Base-by-base conservation (phyloP, 2,113 vertebrate genomes). In the human region DNA sequence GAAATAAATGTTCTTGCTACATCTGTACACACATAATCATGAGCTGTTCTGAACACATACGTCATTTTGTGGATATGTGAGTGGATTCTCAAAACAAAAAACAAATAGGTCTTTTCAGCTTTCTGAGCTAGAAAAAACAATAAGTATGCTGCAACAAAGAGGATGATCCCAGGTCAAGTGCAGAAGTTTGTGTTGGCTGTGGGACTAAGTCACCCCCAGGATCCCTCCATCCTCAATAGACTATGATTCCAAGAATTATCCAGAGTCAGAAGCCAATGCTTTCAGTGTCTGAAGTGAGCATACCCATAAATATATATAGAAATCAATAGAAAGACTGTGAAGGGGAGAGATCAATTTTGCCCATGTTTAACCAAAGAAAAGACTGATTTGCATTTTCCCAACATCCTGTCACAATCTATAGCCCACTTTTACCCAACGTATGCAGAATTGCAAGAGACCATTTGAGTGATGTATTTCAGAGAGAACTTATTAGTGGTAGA, bases 1-100 rank as follows among this genome's bases (percentile, higher is more conserved):
- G 70, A 94, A 96, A 97, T 94, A 92, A 97, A 92, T 96, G 97
- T 97, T 96, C 98, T 96, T 75, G 96, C 93, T 97, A 96, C 96
- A 96, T 98, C 93, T 94, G 97, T 95, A 93, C 75, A 89, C 80
- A 50, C 96, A 97, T 96, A 98, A 97, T 96, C 96, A 97, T 96
- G 96, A 93, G 97, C 97, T 98, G 95, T 98, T 98, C 93, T 97
- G 89, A 97, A 96, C 93, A 93, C 96, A 98, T 84, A 97, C 97
- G 96, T 98, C 97, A 98, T 97, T 93, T 97, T 97, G 86, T 97
- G 93, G 96, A 93, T 93, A 96, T 83, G 72, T 81, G 82, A 96
- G 92, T 73, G 90, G 76, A 91, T 80, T 94, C 94, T 97, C 84
- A 82, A 97, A 97, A 97, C 97, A 98, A 97, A 97, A 94, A 96